Evolutionary conservation across 2,888 invertebrate species (phyloP).

Genomic region (Volucella inflata): DNA sequence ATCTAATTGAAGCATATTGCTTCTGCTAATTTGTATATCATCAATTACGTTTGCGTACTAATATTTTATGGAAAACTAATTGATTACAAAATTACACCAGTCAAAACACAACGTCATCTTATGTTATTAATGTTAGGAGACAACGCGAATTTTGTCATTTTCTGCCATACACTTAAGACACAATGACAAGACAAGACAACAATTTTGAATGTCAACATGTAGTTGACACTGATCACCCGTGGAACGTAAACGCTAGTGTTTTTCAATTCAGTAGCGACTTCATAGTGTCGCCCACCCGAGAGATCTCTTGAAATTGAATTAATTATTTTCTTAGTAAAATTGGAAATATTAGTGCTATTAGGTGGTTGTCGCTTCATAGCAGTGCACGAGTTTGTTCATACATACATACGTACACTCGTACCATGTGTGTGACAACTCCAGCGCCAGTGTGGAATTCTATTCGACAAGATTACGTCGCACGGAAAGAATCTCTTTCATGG

Average conservation of each 20-base stretch:
- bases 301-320: conserved; percentile 64
- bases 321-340: conserved; percentile 58
- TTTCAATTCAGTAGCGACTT: conserved; percentile 47
- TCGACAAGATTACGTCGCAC: conserved; percentile 26
- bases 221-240: conserved; percentile 68
- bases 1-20: too few species aligned
- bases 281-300: conserved; percentile 64
- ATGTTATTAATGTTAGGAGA: conserved; percentile 75
- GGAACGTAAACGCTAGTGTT: conserved; percentile 39
- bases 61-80: conserved; percentile 42
- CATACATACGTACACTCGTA: neutral
- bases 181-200: conserved; percentile 33
- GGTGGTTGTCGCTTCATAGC: conserved; percentile 19
- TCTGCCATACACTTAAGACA: conserved; percentile 41
- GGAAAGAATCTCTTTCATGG: conserved; percentile 1
- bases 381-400: neutral
- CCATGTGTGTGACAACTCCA: conserved; percentile 55
- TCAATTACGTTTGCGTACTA: conserved; percentile 28
- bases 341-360: conserved; percentile 51
- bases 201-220: conserved; percentile 67
- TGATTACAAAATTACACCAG: conserved; percentile 82
- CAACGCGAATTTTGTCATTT: conserved; percentile 44
- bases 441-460: conserved; percentile 56
- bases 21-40: neutral
- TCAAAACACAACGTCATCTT: conserved; percentile 82